These are phyloP conservation scores for Diploscapter pachys DNA, from an alignment of 1,140 invertebrate species.

Conservation along the genomic window DNA sequence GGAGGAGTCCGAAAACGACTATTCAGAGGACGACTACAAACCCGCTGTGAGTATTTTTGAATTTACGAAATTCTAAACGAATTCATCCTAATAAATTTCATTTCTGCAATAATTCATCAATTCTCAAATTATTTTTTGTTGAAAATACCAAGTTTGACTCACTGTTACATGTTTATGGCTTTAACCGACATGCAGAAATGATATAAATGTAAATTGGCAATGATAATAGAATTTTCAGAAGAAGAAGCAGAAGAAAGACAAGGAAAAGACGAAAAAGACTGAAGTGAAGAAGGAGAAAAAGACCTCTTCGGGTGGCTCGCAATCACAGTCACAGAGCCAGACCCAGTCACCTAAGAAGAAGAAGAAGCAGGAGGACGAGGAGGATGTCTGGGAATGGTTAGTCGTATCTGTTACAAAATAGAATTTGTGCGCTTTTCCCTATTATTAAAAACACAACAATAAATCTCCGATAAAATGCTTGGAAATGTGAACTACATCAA, in stretches of 20 bases:
- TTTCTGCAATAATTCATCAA: too few species aligned
- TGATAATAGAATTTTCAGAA: background rate
- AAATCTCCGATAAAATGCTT: too few species aligned
- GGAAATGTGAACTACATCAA: too few species aligned
- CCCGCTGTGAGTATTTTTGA: slow-evolving; percentile 8
- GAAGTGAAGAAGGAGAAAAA: slow-evolving; percentile 23
- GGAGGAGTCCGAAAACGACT: background rate
- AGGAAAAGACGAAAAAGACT: slow-evolving; percentile 23
- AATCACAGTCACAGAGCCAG: too few species aligned
- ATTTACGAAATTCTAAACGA: background rate
- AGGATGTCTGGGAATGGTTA: slow-evolving; percentile 53
- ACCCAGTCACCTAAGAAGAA: slow-evolving; percentile 11
- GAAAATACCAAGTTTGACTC: background rate
- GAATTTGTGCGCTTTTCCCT: too few species aligned
- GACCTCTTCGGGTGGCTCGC: slow-evolving; percentile 26
- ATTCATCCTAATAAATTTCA: too few species aligned
- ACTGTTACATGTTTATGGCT: background rate
- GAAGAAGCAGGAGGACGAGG: slow-evolving; percentile 46
- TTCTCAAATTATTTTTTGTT: too few species aligned
- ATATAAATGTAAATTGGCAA: background rate
- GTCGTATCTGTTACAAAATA: too few species aligned
- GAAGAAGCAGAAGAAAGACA: slow-evolving; percentile 41
- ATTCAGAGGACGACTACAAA: background rate
- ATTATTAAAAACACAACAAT: too few species aligned
- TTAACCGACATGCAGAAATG: background rate